phyloP scores from a whole-genome alignment of 1,140 invertebrate species.

The Hormaphis cornu region DNA sequence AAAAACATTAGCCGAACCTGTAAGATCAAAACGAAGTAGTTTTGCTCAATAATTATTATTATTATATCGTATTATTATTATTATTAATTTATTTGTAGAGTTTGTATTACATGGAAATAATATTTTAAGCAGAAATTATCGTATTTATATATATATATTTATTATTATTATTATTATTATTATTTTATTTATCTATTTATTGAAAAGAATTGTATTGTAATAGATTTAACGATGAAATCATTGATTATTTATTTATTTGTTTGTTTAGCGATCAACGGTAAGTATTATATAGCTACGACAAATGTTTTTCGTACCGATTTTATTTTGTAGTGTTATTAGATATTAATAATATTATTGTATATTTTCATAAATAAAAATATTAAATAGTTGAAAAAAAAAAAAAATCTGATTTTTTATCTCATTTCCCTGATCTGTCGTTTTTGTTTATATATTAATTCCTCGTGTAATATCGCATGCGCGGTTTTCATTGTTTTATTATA shows the following conservation, averaged over 20 bases:
- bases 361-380: conserved; percentile 33
- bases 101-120: conserved; percentile 1
- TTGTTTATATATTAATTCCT: too few species aligned
- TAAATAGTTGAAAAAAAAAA: conserved; percentile 28
- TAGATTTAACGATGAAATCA: conserved; percentile 3
- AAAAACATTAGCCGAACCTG: background rate
- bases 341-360: conserved; percentile 25
- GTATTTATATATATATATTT: conserved; percentile 2
- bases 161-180: conserved; percentile 7
- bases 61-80: conserved; percentile 10
- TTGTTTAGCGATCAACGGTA: background rate
- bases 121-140: background rate
- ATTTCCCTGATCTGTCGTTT: too few species aligned
- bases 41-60: conserved; percentile 30
- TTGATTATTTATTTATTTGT: background rate
- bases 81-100: background rate
- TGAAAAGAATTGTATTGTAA: background rate
- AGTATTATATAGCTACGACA: background rate
- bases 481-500: too few species aligned
- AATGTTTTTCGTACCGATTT: background rate
- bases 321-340: conserved; percentile 25
- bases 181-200: background rate
- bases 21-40: conserved; percentile 19
- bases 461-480: too few species aligned
- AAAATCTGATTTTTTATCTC: too few species aligned